A percentile compares a stretch with the other conserved stretches of the same genome.
Evolutionary conservation across 2,797 vertebrate genomes (phyloP).

Genomic region (Chelidonichthys spinosus): DNA sequence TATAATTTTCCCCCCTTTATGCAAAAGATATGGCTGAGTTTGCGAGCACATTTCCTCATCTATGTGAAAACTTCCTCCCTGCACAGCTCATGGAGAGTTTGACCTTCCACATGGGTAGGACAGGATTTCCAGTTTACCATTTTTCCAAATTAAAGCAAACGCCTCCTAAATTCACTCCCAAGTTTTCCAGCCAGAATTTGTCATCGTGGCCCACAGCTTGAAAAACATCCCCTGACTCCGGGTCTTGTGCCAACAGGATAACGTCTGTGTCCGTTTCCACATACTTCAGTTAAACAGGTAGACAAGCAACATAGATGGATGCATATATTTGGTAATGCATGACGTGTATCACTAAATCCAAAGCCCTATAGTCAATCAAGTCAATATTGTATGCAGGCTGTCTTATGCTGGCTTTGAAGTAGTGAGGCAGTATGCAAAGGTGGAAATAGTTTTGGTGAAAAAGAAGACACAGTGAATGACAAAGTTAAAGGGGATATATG

Average conservation of each 20-base stretch:
- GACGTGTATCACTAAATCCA: background rate
- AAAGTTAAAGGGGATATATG: background rate
- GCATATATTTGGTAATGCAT: background rate
- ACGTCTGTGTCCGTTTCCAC: constrained; percentile 15
- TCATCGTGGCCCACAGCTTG: constrained; percentile 42
- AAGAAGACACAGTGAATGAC: background rate
- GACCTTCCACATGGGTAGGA: constrained; percentile 61
- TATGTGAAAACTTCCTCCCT: constrained; percentile 59
- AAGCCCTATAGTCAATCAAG: background rate
- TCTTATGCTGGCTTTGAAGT: background rate
- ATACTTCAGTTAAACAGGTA: constrained; percentile 6
- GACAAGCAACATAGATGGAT: background rate
- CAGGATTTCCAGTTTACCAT: constrained; percentile 77
- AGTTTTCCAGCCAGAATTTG: constrained; percentile 64
- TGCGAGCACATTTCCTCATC: constrained; percentile 62
- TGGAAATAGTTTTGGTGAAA: background rate
- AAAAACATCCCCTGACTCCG: constrained; percentile 53
- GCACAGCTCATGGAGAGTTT: constrained; percentile 32
- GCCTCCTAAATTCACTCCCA: constrained; percentile 64
- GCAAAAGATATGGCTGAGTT: constrained; percentile 25
- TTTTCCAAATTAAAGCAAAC: constrained; percentile 67
- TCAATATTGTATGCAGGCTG: background rate
- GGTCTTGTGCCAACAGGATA: constrained; percentile 56
- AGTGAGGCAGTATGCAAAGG: no score
- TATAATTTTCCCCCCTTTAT: background rate